These are phyloP conservation scores for Lutraria lutraria DNA, from an alignment of 2,888 invertebrate species.

Conservation along the genomic window DNA sequence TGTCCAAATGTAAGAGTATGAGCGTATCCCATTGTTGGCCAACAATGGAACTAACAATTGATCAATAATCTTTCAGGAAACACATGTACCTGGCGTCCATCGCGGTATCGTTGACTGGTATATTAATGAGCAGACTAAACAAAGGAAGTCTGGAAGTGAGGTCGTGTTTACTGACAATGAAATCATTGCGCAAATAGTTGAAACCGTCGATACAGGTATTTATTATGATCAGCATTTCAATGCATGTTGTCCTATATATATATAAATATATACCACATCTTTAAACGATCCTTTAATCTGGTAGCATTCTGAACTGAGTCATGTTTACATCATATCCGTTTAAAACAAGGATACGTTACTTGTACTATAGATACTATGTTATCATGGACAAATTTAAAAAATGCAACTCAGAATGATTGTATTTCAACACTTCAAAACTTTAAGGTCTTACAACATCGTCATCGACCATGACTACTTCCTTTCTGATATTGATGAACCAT, in stretches of 20 bases:
- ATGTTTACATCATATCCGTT: not conserved
- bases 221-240: not conserved
- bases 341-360: not conserved
- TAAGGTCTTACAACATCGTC: not conserved
- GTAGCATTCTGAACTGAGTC: not conserved
- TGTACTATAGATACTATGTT: not conserved
- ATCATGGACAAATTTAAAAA: not conserved
- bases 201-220: not conserved
- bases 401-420: not conserved
- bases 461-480: not conserved
- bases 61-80: not conserved
- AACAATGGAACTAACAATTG: too few species aligned
- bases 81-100: not conserved
- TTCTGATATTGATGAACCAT: not conserved
- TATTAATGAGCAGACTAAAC: not conserved
- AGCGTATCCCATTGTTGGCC: not conserved
- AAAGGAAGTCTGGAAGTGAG: not conserved
- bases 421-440: not conserved
- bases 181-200: not conserved
- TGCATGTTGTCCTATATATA: not conserved
- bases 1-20: not conserved
- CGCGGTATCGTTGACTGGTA: not conserved
- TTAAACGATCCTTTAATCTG: not conserved
- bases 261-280: not conserved
- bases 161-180: not conserved